Conservation (phyloP, 2,113 vertebrate genomes). For the Beaufortia kweichowensis region DNA sequence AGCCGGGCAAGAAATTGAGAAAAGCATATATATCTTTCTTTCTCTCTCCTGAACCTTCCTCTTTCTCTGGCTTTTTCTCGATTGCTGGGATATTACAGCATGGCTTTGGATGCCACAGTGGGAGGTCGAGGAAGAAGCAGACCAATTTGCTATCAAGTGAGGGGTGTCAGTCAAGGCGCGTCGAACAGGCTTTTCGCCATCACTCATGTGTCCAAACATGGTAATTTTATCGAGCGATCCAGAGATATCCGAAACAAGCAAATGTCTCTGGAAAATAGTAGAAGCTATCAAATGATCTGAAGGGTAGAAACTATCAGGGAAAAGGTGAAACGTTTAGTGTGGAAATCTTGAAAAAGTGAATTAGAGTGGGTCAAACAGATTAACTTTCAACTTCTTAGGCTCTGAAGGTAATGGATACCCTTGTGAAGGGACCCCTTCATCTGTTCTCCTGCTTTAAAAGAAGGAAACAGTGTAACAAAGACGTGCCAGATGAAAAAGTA, state of each 20-base stretch:
- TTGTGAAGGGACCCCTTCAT: conserved; percentile 69
- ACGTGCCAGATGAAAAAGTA: conserved; percentile 57
- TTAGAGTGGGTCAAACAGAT: conserved; percentile 70
- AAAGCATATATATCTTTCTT: conserved; percentile 40
- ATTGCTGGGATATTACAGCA: conserved; percentile 45
- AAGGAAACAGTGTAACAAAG: conserved; percentile 66
- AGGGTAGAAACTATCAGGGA: conserved; percentile 34
- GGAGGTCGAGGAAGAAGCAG: conserved; percentile 58
- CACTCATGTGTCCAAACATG: conserved; percentile 65
- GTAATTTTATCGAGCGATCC: conserved; percentile 68
- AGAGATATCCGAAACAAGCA: conserved; percentile 52
- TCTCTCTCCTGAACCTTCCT: not conserved
- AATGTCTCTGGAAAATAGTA: conserved; percentile 47
- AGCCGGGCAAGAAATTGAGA: conserved; percentile 44
- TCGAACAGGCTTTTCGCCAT: conserved; percentile 65
- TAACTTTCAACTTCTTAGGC: conserved; percentile 68
- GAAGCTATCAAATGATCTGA: conserved; percentile 25
- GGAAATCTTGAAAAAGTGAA: conserved; percentile 4
- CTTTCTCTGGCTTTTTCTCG: not conserved
- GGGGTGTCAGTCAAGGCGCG: conserved; percentile 67
- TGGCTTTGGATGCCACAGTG: conserved; percentile 52
- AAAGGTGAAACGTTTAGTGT: conserved; percentile 21
- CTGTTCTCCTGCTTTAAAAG: conserved; percentile 64
- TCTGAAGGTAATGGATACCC: conserved; percentile 77
- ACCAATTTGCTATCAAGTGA: conserved; percentile 67